Evolutionary conservation across 2,797 vertebrate genomes (phyloP), one percentile per base, ranked within the genome.

Genomic region (Mallotus villosus): DNA sequence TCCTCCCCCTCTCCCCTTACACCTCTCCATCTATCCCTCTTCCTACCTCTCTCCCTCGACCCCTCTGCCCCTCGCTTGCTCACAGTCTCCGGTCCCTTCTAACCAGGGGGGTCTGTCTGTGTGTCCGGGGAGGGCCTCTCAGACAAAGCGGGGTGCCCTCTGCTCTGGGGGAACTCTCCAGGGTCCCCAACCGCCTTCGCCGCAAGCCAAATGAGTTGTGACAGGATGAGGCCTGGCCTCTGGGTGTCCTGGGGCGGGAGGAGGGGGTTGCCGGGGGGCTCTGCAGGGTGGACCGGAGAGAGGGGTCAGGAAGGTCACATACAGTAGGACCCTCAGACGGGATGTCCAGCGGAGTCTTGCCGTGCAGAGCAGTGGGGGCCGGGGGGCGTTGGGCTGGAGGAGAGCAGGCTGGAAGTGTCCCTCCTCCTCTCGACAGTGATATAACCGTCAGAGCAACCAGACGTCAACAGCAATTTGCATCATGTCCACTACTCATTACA

Each of bases 161-260:
- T 66, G 14, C 51, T 61, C 29, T 70, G 64, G 61, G 63, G 27
- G 37, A 46, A 22, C 24, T 59, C 68, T 16, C 37, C 64, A 60
- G 63, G 46, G 69, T 34, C 29, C 59, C 41, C 41, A 37, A 73
- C 62, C 29, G 41, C 59, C 61, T 71, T 27, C 25, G 32, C 51
- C 76, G 57, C 68, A 49, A 22, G 53, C 27, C 67, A 76, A 78
- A 78, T 24, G 32, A 67, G 32, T 67, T 60, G 61, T 68, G 64
- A 80, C 63, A 32, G 67, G 70, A 29, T 34, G 12, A 41, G 55
- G 17, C 49, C 65, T 37, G 37, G 16, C 21, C 46, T 46, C 71
- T 24, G 14, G 27, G 32, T 21, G 62, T 49, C 25, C 51, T 9
- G 22, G 22, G 22, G 46, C 24, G 22, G 64, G 21, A 46, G 7